Base-by-base conservation (phyloP, 2,888 invertebrate species). In the Calliscelio sp. region DNA sequence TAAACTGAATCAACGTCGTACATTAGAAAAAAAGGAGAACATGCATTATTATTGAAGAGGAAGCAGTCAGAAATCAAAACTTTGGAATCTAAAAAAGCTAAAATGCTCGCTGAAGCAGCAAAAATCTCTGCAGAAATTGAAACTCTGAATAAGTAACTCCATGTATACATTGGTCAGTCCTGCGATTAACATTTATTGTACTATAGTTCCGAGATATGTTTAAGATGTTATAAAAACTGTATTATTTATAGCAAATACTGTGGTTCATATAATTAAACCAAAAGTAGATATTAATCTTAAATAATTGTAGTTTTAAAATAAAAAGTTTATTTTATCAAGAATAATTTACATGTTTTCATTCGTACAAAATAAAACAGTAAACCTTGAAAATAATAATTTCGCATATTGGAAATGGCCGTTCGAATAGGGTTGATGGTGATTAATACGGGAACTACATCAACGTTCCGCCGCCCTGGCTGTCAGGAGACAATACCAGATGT, bases 311-410 rank as follows among this genome's bases (percentile, higher is more conserved):
- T n/a, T n/a, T n/a, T n/a, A n/a, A n/a, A n/a, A n/a, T n/a, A 44
- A n/a, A 44, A 14, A 44, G 44, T 10, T 44, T 44, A 44, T 44
- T 44, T n/a, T 44, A 44, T n/a, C 44, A 44, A 44, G 6, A 16
- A 44, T 16, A 44, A 44, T 16, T 44, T 44, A 7, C 5, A 32
- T 32, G 10, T 10, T 32, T 32, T 32, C 82, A 0, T 79, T 65
- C 2, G 79, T 77, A 3, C 83, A 85, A 20, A 68, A 77, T 68
- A 85, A 85, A 28, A 77, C 77, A 0, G 63, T 53, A 44, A 79
- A 78, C 4, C 5, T 82, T 51, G 82, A 87, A 71, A 89, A 88
- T 86, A 86, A 86, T 25, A 86, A 87, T 78, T 77, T 80, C 8
- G n/a, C n/a, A n/a, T n/a, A n/a, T n/a, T n/a, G n/a, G n/a, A n/a